Conservation (phyloP, 30 jellyfish, hydroid and myxozoan species). For the Pseudorhiza aurosa region DNA sequence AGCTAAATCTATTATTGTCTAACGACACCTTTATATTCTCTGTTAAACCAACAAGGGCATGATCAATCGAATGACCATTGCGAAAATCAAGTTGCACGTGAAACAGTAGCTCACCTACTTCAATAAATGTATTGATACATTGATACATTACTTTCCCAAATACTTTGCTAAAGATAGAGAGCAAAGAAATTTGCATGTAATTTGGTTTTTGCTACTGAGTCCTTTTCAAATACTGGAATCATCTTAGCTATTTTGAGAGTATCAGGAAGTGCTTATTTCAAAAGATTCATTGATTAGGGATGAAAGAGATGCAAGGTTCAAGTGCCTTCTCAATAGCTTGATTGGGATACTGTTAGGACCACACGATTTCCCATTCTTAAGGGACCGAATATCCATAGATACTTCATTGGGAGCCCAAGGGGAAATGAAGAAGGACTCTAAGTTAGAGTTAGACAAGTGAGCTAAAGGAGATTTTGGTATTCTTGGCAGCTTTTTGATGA, state of each 20-base stretch:
- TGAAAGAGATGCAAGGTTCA: slow-evolving; percentile 38
- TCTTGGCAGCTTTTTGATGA: slow-evolving; percentile 7
- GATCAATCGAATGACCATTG: slow-evolving; percentile 29
- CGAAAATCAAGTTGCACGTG: slow-evolving; percentile 68
- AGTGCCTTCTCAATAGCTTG: slow-evolving; percentile 36
- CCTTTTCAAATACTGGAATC: slow-evolving; percentile 44
- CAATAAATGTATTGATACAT: slow-evolving; percentile 28
- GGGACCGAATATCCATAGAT: slow-evolving; percentile 18
- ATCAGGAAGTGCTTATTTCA: slow-evolving; percentile 46
- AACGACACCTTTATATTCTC: neutral
- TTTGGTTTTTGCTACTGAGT: slow-evolving; percentile 22
- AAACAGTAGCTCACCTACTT: slow-evolving; percentile 22
- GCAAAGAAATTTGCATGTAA: slow-evolving; percentile 55
- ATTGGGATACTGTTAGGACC: slow-evolving; percentile 66
- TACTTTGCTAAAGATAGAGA: slow-evolving; percentile 45
- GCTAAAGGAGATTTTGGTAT: slow-evolving; percentile 25
- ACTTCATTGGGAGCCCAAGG: slow-evolving; percentile 37
- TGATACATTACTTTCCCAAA: slow-evolving; percentile 42
- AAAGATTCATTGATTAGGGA: slow-evolving; percentile 45
- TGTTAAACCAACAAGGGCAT: neutral
- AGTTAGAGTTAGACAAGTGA: neutral
- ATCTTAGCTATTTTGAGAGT: slow-evolving; percentile 49
- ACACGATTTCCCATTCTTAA: slow-evolving; percentile 60
- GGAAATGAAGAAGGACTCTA: neutral
- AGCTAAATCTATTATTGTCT: slow-evolving; percentile 14